phyloP scores from a whole-genome alignment of 1,140 invertebrate species.

The Zaprionus nigranus region DNA sequence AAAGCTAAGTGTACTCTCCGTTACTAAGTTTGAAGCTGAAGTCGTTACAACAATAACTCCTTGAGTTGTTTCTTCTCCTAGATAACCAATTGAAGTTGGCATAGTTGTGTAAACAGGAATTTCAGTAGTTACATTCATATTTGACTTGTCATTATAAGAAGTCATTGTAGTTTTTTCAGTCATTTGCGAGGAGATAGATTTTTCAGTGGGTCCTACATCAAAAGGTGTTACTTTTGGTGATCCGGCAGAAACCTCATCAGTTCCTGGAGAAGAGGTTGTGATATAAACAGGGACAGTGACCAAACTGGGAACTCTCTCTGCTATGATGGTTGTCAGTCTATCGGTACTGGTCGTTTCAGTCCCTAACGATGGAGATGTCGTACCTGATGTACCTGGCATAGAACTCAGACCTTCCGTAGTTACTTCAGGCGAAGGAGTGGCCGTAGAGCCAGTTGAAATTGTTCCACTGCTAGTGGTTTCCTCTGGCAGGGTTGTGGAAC shows the following conservation, averaged over 20 bases:
- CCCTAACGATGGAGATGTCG: neutral
- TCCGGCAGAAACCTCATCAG: neutral
- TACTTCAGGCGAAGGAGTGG: neutral
- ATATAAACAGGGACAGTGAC: neutral
- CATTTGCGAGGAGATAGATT: neutral
- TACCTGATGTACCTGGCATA: neutral
- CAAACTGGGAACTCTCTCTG: neutral
- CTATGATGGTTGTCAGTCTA: neutral
- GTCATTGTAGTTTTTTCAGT: constrained; percentile 6
- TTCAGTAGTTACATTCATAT: neutral
- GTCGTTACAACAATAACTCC: neutral
- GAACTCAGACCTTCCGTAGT: neutral
- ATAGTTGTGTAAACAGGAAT: too few species aligned
- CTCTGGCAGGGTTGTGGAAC: too few species aligned
- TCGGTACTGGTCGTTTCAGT: neutral
- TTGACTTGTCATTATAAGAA: neutral
- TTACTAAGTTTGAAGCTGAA: constrained; percentile 1
- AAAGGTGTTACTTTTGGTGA: neutral
- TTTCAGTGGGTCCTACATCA: neutral
- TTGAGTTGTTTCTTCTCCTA: neutral
- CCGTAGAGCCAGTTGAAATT: too few species aligned
- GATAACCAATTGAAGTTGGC: constrained; percentile 19
- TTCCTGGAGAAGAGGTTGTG: neutral
- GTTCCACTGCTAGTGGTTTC: too few species aligned
- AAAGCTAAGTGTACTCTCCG: constrained; percentile 17